phyloP scores from a whole-genome alignment of 2,113 vertebrate species.

The Phrynosoma platyrhinos region DNA sequence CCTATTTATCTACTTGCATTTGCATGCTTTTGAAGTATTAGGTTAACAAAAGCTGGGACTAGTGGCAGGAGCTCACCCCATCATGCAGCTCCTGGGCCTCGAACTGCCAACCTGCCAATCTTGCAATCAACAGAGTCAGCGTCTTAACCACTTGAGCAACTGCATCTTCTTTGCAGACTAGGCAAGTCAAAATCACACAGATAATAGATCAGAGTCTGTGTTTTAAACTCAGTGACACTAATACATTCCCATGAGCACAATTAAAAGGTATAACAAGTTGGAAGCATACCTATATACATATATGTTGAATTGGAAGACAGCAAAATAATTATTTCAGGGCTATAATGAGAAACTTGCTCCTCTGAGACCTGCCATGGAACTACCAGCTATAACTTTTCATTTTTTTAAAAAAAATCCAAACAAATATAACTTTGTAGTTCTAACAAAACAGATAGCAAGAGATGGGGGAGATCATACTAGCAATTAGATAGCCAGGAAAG shows the following conservation, averaged over 20 bases:
- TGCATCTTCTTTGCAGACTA: background rate
- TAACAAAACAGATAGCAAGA: slow-evolving; percentile 38
- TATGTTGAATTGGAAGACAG: slow-evolving; percentile 52
- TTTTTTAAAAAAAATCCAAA: background rate
- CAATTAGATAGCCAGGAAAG: slow-evolving; percentile 48
- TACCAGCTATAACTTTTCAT: slow-evolving; percentile 49
- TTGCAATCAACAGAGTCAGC: too few species aligned
- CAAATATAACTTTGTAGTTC: slow-evolving; percentile 45
- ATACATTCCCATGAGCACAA: slow-evolving; percentile 70
- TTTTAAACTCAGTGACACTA: slow-evolving; percentile 66
- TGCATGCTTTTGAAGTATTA: too few species aligned
- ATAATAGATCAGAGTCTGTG: slow-evolving; percentile 41
- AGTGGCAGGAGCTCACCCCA: too few species aligned
- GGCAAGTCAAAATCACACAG: slow-evolving; percentile 33
- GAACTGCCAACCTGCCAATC: too few species aligned
- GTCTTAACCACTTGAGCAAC: too few species aligned
- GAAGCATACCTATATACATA: slow-evolving; percentile 25
- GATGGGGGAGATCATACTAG: slow-evolving; percentile 19
- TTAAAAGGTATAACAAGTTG: slow-evolving; percentile 66
- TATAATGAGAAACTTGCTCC: slow-evolving; percentile 67
- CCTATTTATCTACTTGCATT: too few species aligned
- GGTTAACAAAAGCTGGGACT: too few species aligned
- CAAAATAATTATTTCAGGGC: slow-evolving; percentile 60
- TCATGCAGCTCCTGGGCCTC: too few species aligned
- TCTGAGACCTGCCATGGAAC: slow-evolving; percentile 52